Evolutionary conservation across 2,113 vertebrate species (phyloP).

Genomic region (Prunella fulvescens): DNA sequence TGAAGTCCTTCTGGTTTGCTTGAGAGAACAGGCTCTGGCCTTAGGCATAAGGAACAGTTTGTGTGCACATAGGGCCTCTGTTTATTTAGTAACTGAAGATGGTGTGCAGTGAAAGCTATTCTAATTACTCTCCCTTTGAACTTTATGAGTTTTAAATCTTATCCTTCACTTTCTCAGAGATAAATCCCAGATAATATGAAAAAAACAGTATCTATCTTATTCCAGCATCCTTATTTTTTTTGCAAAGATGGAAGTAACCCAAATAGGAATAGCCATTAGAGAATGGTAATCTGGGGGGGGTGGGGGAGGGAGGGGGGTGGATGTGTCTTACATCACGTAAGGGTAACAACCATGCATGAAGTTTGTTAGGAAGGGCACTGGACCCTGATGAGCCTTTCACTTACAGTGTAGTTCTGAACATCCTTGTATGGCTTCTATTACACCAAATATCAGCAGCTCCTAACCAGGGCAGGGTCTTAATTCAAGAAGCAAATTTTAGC

Average conservation of each 20-base stretch:
- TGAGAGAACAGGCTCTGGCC: neutral
- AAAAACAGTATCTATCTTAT: neutral
- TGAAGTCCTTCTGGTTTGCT: neutral
- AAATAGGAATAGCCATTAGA: neutral
- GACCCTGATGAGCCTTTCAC: neutral
- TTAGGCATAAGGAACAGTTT: neutral
- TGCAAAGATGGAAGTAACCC: neutral
- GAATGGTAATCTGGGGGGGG: rapidly evolving
- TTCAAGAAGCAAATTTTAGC: neutral
- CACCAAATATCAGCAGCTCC: neutral
- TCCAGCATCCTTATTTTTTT: neutral
- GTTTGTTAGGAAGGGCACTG: neutral
- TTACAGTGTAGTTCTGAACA: neutral
- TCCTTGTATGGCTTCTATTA: neutral
- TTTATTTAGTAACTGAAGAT: neutral
- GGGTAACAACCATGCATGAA: neutral
- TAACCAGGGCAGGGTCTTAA: neutral
- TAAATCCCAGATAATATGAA: neutral
- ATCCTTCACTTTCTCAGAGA: neutral
- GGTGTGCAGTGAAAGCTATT: neutral
- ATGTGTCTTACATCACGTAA: neutral
- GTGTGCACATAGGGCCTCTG: neutral
- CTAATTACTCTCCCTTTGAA: neutral
- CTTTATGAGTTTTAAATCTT: neutral
- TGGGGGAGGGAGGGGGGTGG: rapidly evolving